A percentile compares a stretch with the other conserved stretches of the same genome.
phyloP scores from a whole-genome alignment of 92 coral and sea anemone species.

The Palythoa caribaeorum region DNA sequence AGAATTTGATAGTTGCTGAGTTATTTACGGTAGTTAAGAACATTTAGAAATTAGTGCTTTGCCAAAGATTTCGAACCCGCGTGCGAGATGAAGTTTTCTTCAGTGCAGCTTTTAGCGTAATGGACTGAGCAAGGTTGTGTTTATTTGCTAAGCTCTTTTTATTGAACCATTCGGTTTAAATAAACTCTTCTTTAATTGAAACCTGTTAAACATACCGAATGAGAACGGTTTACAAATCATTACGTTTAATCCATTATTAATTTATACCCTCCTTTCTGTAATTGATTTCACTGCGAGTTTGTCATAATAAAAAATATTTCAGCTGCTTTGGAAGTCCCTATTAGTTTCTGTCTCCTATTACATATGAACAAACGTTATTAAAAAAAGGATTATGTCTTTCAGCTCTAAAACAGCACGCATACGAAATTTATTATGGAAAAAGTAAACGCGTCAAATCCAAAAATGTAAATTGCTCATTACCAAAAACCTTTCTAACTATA shows the following conservation, averaged over 20 bases:
- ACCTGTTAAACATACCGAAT: conserved; percentile 97
- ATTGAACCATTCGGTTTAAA: conserved; percentile 85
- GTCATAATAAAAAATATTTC: conserved; percentile 64
- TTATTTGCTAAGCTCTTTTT: conserved; percentile 87
- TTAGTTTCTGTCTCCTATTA: conserved; percentile 16
- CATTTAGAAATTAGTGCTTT: background rate
- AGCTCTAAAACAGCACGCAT: background rate
- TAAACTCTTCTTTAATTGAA: conserved; percentile 93
- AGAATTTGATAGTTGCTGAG: background rate
- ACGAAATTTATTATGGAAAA: background rate
- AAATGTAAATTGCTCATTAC: background rate
- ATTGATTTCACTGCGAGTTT: conserved; percentile 86
- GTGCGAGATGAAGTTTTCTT: background rate
- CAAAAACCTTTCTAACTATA: background rate
- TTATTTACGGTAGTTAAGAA: background rate
- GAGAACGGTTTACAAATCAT: conserved; percentile 95
- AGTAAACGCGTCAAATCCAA: background rate
- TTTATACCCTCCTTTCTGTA: conserved; percentile 79
- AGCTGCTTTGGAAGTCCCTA: conserved; percentile 64
- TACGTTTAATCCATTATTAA: conserved; percentile 91
- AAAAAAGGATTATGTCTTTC: background rate
- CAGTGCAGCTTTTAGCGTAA: conserved; percentile 50
- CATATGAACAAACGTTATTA: background rate
- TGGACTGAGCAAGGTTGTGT: conserved; percentile 54
- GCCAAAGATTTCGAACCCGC: background rate